Conservation (phyloP, 2,888 invertebrate genomes). For the Cosmopolites sordidus region DNA sequence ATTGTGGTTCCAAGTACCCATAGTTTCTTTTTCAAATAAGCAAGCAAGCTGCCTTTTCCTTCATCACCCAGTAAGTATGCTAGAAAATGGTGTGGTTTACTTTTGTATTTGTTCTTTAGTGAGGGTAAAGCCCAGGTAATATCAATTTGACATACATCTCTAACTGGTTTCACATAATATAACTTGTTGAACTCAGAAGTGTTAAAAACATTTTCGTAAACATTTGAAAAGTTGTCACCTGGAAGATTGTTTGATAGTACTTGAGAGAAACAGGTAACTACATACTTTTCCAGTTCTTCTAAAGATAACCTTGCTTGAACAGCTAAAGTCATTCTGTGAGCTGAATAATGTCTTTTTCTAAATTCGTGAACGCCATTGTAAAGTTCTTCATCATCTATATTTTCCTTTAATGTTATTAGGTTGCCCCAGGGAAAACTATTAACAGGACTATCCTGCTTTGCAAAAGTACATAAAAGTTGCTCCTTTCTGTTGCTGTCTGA, state of each 20-base stretch:
- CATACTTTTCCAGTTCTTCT: slow-evolving; percentile 61
- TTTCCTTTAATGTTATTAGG: slow-evolving; percentile 65
- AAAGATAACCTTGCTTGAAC: slow-evolving; percentile 66
- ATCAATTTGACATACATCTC: slow-evolving; percentile 64
- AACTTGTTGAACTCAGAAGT: slow-evolving; percentile 62
- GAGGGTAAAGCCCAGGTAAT: slow-evolving; percentile 64
- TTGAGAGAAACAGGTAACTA: slow-evolving; percentile 60
- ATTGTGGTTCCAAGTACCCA: slow-evolving; percentile 72
- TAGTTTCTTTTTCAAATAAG: slow-evolving; percentile 69
- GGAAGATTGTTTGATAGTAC: slow-evolving; percentile 65
- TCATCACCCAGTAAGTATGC: slow-evolving; percentile 81
- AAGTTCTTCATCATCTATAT: slow-evolving; percentile 62
- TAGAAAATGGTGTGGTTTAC: slow-evolving; percentile 73
- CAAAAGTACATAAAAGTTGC: slow-evolving; percentile 68
- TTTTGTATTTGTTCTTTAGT: slow-evolving; percentile 62
- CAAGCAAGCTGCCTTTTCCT: slow-evolving; percentile 77
- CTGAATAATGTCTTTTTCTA: slow-evolving; percentile 73
- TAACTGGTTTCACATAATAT: slow-evolving; percentile 71
- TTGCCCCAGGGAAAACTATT: slow-evolving; percentile 85
- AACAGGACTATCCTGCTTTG: slow-evolving; percentile 67
- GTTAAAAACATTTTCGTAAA: slow-evolving; percentile 54
- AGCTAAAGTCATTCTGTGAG: slow-evolving; percentile 82
- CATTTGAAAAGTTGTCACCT: slow-evolving; percentile 58
- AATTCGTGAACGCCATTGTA: slow-evolving; percentile 70
- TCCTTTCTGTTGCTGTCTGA: slow-evolving; percentile 72